Percentiles rank a stretch among this genome's conserved stretches.
Evolutionary conservation across 2,113 vertebrate genomes (phyloP).

Genomic region (Pygoscelis adeliae): DNA sequence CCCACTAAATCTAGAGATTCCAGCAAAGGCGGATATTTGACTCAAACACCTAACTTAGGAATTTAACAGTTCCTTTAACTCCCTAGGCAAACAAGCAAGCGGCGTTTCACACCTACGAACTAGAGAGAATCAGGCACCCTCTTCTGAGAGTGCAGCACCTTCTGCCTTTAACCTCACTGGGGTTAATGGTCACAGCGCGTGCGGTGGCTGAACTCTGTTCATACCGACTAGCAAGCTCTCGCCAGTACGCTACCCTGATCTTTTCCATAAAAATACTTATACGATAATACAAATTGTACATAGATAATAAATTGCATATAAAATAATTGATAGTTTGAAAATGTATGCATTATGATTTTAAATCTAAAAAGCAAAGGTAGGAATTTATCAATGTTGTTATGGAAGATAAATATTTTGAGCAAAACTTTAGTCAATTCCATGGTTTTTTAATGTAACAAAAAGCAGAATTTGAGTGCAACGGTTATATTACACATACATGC

Average conservation of each 20-base stretch:
- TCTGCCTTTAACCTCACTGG: not conserved
- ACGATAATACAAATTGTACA: not conserved
- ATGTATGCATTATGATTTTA: fast-evolving
- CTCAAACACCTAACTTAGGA: not conserved
- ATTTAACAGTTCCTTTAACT: not conserved
- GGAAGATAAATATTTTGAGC: not conserved
- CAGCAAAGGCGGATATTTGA: not conserved
- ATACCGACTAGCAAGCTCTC: not conserved
- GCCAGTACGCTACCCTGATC: not conserved
- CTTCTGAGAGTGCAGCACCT: not conserved
- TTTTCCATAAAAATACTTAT: not conserved
- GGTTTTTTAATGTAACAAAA: not conserved
- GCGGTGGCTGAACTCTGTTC: not conserved
- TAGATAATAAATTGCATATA: fast-evolving
- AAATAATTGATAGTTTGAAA: not conserved
- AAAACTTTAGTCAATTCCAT: fast-evolving
- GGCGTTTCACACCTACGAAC: not conserved
- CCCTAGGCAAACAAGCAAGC: not conserved
- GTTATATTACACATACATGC: fast-evolving
- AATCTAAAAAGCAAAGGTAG: not conserved
- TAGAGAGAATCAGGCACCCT: not conserved
- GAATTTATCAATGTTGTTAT: not conserved
- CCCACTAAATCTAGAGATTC: not conserved
- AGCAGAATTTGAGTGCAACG: not conserved
- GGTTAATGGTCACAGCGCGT: not conserved